phyloP scores from a whole-genome alignment of 2,113 vertebrate species.

The Ibidorhyncha struthersii region DNA sequence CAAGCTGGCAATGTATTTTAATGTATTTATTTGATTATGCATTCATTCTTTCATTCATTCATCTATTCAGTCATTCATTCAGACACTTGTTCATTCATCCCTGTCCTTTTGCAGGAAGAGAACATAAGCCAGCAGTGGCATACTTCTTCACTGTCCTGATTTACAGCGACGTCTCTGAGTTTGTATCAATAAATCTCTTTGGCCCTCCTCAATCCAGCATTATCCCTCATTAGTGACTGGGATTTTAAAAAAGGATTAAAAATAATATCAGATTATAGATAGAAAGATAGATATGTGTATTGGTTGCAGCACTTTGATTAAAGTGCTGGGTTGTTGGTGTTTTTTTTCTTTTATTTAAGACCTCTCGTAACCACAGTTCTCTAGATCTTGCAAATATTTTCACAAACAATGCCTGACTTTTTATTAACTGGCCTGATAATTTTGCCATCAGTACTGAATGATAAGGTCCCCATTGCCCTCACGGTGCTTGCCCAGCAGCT shows the following conservation, averaged over 20 bases:
- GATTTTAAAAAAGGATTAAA: slow-evolving; percentile 64
- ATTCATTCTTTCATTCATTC: slow-evolving; percentile 64
- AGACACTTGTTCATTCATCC: slow-evolving; percentile 65
- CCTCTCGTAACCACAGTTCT: neutral
- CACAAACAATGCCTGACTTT: neutral
- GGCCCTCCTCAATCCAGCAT: slow-evolving; percentile 58
- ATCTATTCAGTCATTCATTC: slow-evolving; percentile 69
- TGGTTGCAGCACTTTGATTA: slow-evolving; percentile 50
- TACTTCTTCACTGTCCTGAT: slow-evolving; percentile 62
- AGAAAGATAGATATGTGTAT: neutral
- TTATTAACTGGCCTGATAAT: neutral
- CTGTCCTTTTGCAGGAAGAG: slow-evolving; percentile 53
- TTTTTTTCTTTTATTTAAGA: neutral
- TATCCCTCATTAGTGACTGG: slow-evolving; percentile 65
- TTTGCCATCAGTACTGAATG: neutral
- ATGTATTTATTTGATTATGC: slow-evolving; percentile 59
- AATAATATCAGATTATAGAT: slow-evolving; percentile 54
- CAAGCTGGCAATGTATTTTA: slow-evolving; percentile 57
- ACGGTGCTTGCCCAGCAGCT: neutral
- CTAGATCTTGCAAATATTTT: neutral
- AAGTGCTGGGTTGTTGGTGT: slow-evolving; percentile 10
- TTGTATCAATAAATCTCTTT: slow-evolving; percentile 70
- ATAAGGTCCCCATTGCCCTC: neutral
- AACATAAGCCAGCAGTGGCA: slow-evolving; percentile 58
- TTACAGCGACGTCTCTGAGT: slow-evolving; percentile 58